A percentile compares a stretch with the other conserved stretches of the same genome.
Evolutionary conservation across 2,113 vertebrate genomes (phyloP).

Genomic region (Hucho hucho): DNA sequence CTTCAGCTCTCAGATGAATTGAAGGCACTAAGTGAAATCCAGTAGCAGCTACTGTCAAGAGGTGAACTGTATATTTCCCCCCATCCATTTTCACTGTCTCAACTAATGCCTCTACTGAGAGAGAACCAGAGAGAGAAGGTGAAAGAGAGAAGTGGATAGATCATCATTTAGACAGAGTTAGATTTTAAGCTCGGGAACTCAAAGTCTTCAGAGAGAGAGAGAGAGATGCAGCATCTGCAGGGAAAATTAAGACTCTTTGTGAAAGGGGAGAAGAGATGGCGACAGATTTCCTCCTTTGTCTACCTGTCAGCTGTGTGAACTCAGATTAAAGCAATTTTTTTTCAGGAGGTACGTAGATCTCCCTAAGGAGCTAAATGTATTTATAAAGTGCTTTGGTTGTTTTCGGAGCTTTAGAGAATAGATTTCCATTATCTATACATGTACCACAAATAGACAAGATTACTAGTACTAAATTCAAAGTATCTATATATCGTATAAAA

Average conservation of each 20-base stretch:
- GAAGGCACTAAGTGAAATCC: background rate
- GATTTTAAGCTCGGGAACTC: constrained; percentile 20
- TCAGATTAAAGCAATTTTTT: background rate
- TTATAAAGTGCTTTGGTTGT: constrained; percentile 41
- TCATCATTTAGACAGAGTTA: constrained; percentile 33
- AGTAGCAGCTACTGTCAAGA: constrained; percentile 1
- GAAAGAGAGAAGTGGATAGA: constrained; percentile 5
- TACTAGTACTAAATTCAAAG: constrained; percentile 12
- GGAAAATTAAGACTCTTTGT: constrained; percentile 7
- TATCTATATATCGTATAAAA: background rate
- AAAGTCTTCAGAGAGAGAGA: background rate
- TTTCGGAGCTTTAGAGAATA: constrained; percentile 40
- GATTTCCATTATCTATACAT: constrained; percentile 31
- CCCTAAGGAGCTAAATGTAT: constrained; percentile 44
- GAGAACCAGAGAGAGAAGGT: background rate
- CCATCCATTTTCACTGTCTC: constrained; percentile 42
- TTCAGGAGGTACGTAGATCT: constrained; percentile 15
- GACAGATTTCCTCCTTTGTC: constrained; percentile 14
- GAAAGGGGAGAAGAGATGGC: constrained; percentile 9
- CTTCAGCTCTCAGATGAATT: background rate
- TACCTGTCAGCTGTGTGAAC: constrained; percentile 21
- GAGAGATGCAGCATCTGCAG: background rate
- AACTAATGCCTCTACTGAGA: constrained; percentile 26
- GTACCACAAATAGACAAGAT: background rate
- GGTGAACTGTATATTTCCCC: constrained; percentile 6